Conservation (phyloP, 2,888 invertebrate species). For the Cerastis leucographa region DNA sequence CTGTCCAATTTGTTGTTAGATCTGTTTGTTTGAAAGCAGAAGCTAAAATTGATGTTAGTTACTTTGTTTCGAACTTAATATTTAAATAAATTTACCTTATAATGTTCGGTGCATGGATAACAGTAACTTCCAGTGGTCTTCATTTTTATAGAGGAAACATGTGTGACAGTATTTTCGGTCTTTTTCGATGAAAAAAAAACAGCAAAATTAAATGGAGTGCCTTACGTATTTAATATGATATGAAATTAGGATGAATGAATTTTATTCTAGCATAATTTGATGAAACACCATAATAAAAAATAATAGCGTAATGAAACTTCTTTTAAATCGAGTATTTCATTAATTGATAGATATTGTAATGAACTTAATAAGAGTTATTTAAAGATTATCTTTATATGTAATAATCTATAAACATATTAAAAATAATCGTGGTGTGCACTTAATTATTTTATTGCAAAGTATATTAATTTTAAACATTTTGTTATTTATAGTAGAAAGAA, state of each 20-base stretch:
- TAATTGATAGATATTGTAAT: constrained; percentile 83
- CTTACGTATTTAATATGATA: constrained; percentile 90
- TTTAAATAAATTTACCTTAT: constrained; percentile 71
- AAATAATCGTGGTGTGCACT: constrained; percentile 78
- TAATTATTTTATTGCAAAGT: constrained; percentile 67
- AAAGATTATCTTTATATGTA: constrained; percentile 75
- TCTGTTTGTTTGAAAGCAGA: constrained; percentile 38
- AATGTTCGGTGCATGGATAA: constrained; percentile 78
- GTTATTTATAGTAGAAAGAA: constrained; percentile 62
- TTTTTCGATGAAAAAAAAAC: constrained; percentile 87
- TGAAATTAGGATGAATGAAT: constrained; percentile 89
- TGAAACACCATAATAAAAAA: constrained; percentile 89
- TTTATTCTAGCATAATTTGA: constrained; percentile 90
- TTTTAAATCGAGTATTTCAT: constrained; percentile 85
- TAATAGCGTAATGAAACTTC: constrained; percentile 87
- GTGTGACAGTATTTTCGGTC: constrained; percentile 83
- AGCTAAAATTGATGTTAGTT: constrained; percentile 49
- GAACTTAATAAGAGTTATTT: constrained; percentile 82
- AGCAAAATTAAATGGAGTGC: constrained; percentile 90
- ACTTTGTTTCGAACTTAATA: constrained; percentile 75
- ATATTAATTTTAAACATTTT: constrained; percentile 69
- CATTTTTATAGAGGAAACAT: constrained; percentile 81
- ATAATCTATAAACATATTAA: constrained; percentile 66
- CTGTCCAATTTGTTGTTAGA: constrained; percentile 34
- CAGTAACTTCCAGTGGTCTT: constrained; percentile 88